These are phyloP conservation scores for Micoletzkya japonica DNA, from an alignment of 2,888 invertebrate genomes.

Conservation along the genomic window DNA sequence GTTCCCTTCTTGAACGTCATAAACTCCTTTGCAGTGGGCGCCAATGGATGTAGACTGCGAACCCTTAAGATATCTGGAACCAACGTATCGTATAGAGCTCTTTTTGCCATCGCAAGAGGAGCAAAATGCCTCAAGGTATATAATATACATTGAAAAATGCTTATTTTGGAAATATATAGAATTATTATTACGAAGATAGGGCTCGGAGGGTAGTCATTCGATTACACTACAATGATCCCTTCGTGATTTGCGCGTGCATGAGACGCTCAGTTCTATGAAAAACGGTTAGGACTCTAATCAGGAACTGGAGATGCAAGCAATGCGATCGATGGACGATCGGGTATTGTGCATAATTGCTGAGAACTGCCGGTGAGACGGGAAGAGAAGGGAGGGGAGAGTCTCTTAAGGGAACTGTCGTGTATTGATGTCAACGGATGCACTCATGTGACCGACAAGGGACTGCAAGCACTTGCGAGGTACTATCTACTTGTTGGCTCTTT, in stretches of 20 bases:
- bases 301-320: slow-evolving; percentile 61
- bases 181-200: too few species aligned
- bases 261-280: too few species aligned
- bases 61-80: slow-evolving; percentile 55
- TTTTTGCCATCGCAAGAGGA: slow-evolving; percentile 61
- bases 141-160: too few species aligned
- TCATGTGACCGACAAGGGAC: slow-evolving; percentile 60
- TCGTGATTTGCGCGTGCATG: too few species aligned
- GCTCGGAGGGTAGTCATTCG: too few species aligned
- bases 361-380: slow-evolving; percentile 46
- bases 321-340: slow-evolving; percentile 61
- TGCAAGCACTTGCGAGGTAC: slow-evolving; percentile 57
- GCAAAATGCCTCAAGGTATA: slow-evolving; percentile 38
- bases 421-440: slow-evolving; percentile 63
- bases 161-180: too few species aligned
- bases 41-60: slow-evolving; percentile 34
- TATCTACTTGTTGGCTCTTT: too few species aligned
- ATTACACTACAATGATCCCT: too few species aligned
- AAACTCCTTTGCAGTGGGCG: slow-evolving; percentile 14
- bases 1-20: neutral
- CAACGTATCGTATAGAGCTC: slow-evolving; percentile 55
- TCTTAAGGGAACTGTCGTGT: neutral
- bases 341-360: slow-evolving; percentile 57
- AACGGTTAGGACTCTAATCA: too few species aligned
- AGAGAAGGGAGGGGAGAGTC: neutral